phyloP scores from a whole-genome alignment of 2,797 vertebrate genomes.

The Helicolenus hilgendorfi region DNA sequence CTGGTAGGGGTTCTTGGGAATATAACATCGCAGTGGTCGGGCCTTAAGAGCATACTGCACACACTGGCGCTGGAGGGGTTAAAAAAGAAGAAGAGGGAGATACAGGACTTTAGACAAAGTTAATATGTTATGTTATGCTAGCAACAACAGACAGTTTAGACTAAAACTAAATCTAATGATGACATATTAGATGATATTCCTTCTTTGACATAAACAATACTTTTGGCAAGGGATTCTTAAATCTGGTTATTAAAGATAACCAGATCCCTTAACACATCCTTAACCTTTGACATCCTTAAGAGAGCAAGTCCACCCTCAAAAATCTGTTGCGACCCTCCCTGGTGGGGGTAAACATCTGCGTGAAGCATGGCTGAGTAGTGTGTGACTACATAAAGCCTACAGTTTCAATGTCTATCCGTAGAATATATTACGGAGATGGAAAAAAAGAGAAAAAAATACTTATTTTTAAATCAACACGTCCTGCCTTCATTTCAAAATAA shows the following conservation, averaged over 20 bases:
- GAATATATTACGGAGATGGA: rapidly evolving
- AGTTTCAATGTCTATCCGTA: too few species aligned
- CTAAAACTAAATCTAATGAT: background rate
- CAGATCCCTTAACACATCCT: background rate
- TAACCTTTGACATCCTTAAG: background rate
- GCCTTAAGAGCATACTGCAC: conserved; percentile 97
- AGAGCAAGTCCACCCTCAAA: background rate
- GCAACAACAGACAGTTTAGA: background rate
- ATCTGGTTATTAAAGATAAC: background rate
- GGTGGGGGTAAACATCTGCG: background rate
- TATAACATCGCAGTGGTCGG: conserved; percentile 94
- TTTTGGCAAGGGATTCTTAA: background rate
- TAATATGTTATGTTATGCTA: background rate
- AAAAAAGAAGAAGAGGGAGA: background rate
- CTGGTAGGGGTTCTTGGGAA: conserved; percentile 96
- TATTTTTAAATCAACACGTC: too few species aligned
- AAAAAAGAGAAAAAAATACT: too few species aligned
- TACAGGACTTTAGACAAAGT: background rate
- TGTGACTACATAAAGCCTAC: rapidly evolving
- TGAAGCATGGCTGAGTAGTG: background rate
- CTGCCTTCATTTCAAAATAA: too few species aligned
- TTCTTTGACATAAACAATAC: background rate
- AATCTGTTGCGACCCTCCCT: background rate
- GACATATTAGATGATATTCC: background rate
- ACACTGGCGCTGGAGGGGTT: conserved; percentile 93